Conservation (phyloP, 2,888 invertebrate species). For the Andrena flavipes region DNA sequence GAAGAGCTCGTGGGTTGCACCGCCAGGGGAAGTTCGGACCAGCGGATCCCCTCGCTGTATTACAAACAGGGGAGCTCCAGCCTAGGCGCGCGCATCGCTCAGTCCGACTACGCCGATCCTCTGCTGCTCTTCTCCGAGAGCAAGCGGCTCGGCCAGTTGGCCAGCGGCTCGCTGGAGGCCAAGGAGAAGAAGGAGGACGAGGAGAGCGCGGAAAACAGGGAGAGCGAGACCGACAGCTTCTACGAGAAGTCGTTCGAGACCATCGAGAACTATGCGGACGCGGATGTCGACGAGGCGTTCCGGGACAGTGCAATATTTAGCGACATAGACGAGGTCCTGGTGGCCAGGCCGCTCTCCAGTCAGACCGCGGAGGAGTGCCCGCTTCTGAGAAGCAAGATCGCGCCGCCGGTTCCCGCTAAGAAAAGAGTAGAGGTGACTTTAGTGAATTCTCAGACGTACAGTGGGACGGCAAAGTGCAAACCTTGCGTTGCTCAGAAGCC, state of each 20-base stretch:
- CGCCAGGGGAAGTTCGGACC: constrained; percentile 53
- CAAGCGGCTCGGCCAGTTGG: constrained; percentile 56
- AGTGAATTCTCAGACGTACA: constrained; percentile 4
- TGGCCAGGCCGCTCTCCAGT: constrained; percentile 47
- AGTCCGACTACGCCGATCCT: constrained; percentile 94
- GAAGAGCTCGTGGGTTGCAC: constrained; percentile 77
- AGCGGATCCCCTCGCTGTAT: constrained; percentile 75
- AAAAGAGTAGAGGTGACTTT: constrained; percentile 57
- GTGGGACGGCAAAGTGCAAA: constrained; percentile 56
- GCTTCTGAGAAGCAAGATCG: constrained; percentile 64
- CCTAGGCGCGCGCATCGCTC: constrained; percentile 94
- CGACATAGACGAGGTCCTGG: constrained; percentile 88
- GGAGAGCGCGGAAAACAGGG: constrained; percentile 54
- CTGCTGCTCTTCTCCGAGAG: constrained; percentile 87
- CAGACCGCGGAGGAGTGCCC: constrained; percentile 17
- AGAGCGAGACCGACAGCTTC: constrained; percentile 88
- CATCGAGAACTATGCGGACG: constrained; percentile 89
- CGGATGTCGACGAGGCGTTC: constrained; percentile 89
- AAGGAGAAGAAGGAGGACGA: constrained; percentile 31
- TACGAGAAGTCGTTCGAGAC: constrained; percentile 92
- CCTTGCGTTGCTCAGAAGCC: constrained; percentile 79
- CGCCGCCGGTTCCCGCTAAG: constrained; percentile 79
- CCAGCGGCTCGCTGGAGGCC: constrained; percentile 11
- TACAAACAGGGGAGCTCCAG: constrained; percentile 93
- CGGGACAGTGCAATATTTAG: constrained; percentile 94